Percentiles rank a stretch among this genome's conserved stretches.
phyloP scores from a whole-genome alignment of 2,113 vertebrate species.

The Notothenia coriiceps region DNA sequence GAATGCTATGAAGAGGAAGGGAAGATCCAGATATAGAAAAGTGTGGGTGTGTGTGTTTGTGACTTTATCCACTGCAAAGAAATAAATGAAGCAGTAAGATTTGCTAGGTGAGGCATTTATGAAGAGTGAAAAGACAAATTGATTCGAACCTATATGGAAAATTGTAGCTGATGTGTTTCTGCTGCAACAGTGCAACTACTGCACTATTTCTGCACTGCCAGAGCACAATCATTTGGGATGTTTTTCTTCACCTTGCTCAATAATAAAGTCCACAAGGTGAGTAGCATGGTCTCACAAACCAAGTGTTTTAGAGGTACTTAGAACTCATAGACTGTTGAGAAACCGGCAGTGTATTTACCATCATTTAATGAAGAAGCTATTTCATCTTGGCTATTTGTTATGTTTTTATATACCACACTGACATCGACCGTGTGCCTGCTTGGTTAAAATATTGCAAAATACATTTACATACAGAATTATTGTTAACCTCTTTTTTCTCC shows the following conservation, averaged over 20 bases:
- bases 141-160: constrained; percentile 39
- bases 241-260: constrained; percentile 2
- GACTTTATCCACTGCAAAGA: constrained; percentile 58
- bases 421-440: background rate
- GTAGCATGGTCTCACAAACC: constrained; percentile 15
- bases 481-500: background rate
- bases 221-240: background rate
- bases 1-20: constrained; percentile 65
- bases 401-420: background rate
- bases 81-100: constrained; percentile 52
- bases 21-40: constrained; percentile 68
- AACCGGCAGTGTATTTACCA: background rate
- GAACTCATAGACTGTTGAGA: background rate
- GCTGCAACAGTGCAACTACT: constrained; percentile 23
- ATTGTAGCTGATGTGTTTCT: constrained; percentile 35
- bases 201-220: constrained; percentile 37
- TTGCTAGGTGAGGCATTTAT: constrained; percentile 45
- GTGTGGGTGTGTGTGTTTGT: constrained; percentile 64
- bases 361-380: background rate
- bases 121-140: constrained; percentile 50
- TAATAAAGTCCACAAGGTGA: constrained; percentile 21
- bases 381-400: background rate
- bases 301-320: background rate
- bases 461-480: background rate
- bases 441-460: background rate